These are phyloP conservation scores for Papilio elwesi DNA, from an alignment of 2,888 invertebrate genomes.

Conservation along the genomic window DNA sequence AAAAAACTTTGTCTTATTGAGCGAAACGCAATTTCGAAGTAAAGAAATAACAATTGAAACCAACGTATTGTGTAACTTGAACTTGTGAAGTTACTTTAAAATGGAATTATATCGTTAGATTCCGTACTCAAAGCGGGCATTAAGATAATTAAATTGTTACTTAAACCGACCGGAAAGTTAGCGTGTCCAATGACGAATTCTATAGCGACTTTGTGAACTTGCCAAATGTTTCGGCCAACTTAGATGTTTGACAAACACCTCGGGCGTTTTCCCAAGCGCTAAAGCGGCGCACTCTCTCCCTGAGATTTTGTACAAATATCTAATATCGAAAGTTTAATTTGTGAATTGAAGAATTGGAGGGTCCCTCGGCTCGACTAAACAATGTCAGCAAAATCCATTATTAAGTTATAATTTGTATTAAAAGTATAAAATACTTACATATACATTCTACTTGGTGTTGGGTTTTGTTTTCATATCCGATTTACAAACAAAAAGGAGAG, in stretches of 20 bases:
- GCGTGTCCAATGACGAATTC: slow-evolving; percentile 45
- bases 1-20: neutral
- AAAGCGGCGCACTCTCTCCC: slow-evolving; percentile 30
- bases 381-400: slow-evolving; percentile 23
- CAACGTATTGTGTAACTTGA: slow-evolving; percentile 24
- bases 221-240: slow-evolving; percentile 45
- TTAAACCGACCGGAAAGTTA: slow-evolving; percentile 47
- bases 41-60: slow-evolving; percentile 16
- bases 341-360: slow-evolving; percentile 34
- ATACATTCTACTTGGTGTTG: too few relatives aligned
- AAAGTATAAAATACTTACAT: slow-evolving; percentile 1
- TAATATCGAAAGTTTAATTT: slow-evolving; percentile 37
- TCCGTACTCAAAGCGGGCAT: slow-evolving; percentile 41
- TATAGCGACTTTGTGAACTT: slow-evolving; percentile 44
- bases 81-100: slow-evolving; percentile 18
- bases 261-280: slow-evolving; percentile 38
- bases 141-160: slow-evolving; percentile 47
- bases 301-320: slow-evolving; percentile 38
- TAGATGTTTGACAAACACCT: slow-evolving; percentile 47
- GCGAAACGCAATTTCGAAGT: slow-evolving; percentile 1
- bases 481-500: too few relatives aligned
- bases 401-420: slow-evolving; percentile 26
- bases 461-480: too few relatives aligned
- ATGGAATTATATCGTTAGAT: slow-evolving; percentile 36
- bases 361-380: slow-evolving; percentile 17